Conservation (phyloP, 1,140 invertebrate genomes). For the Cydia splendana region DNA sequence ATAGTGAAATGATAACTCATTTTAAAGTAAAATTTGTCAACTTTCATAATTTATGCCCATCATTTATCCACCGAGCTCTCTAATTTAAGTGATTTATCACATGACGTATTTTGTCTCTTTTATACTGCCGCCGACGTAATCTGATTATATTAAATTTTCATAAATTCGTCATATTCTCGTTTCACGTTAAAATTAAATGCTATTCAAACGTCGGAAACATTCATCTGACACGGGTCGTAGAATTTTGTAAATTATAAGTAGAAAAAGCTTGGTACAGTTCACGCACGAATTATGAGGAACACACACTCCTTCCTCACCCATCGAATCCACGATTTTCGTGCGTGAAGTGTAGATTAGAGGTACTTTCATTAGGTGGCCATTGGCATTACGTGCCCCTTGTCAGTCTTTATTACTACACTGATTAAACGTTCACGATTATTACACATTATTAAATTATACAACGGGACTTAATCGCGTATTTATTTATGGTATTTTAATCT, state of each 20-base stretch:
- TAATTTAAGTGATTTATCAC: neutral
- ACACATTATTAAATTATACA: too few species aligned
- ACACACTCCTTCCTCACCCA: too few species aligned
- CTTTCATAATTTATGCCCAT: neutral
- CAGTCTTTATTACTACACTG: too few species aligned
- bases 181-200: neutral
- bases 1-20: neutral
- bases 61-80: neutral
- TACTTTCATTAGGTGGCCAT: too few species aligned
- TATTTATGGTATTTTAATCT: too few species aligned
- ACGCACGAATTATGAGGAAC: too few species aligned
- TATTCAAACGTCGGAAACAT: neutral
- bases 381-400: too few species aligned
- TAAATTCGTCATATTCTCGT: neutral
- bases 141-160: neutral
- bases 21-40: slow-evolving; percentile 9
- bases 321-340: too few species aligned
- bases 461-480: too few species aligned
- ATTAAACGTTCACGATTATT: too few species aligned
- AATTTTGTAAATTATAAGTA: neutral
- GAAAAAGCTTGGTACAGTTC: too few species aligned
- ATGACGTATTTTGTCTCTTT: neutral
- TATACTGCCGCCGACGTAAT: neutral
- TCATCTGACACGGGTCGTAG: neutral
- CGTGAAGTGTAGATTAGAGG: too few species aligned